These are phyloP conservation scores for Magallana gigas DNA, from an alignment of 1,140 invertebrate species.

Conservation along the genomic window DNA sequence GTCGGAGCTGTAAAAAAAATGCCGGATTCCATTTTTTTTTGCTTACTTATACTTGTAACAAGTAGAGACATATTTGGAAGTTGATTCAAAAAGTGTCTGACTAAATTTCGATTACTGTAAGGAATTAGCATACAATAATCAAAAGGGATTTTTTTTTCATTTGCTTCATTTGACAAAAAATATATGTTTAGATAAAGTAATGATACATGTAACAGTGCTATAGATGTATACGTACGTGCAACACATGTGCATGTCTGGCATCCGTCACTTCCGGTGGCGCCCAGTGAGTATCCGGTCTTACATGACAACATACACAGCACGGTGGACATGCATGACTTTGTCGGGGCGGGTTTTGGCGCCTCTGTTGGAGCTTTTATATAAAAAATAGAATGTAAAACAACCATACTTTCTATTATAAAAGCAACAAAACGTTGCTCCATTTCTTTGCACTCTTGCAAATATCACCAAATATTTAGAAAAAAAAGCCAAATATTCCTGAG, in stretches of 20 bases:
- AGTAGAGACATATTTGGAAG: too few relatives aligned
- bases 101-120: too few relatives aligned
- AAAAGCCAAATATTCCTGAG: too few relatives aligned
- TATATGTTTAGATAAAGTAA: neutral
- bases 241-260: conserved; percentile 62
- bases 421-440: too few relatives aligned
- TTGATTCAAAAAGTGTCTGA: too few relatives aligned
- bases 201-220: neutral
- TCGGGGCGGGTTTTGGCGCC: conserved; percentile 47
- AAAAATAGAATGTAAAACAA: neutral
- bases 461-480: too few relatives aligned
- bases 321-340: conserved; percentile 60
- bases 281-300: conserved; percentile 59
- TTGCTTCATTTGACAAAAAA: neutral
- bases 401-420: too few relatives aligned
- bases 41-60: too few relatives aligned
- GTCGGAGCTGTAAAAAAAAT: conserved; percentile 16
- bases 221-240: conserved; percentile 43
- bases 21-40: neutral
- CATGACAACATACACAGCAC: conserved; percentile 62
- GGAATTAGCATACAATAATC: neutral
- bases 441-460: too few relatives aligned
- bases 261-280: conserved; percentile 55
- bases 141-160: neutral
- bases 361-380: conserved; percentile 31